Evolutionary conservation across 2,797 vertebrate genomes (phyloP).

Genomic region (Natrix natrix): DNA sequence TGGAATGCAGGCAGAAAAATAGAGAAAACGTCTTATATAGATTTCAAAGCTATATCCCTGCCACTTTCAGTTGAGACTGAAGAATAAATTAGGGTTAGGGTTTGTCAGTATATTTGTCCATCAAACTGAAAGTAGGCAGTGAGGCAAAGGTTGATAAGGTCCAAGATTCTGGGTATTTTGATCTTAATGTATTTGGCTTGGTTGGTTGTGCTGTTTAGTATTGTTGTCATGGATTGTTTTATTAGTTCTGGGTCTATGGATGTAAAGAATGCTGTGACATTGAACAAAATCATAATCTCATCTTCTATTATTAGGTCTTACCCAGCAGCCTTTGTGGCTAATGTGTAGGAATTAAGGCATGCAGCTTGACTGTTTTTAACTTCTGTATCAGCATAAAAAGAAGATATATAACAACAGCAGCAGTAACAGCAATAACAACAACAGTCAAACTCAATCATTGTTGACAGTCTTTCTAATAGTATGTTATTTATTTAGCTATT

Average conservation of each 20-base stretch:
- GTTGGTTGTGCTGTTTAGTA: neutral
- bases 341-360: neutral
- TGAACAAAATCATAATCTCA: neutral
- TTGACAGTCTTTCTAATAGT: neutral
- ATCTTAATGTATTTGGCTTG: neutral
- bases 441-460: neutral
- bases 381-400: neutral
- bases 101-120: neutral
- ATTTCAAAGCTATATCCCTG: neutral
- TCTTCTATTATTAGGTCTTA: neutral
- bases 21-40: neutral
- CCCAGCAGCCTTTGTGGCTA: neutral
- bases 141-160: neutral
- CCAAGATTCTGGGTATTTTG: neutral
- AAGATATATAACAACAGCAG: neutral
- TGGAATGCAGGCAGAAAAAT: neutral
- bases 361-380: neutral
- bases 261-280: neutral
- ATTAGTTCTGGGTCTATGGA: neutral
- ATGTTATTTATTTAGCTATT: neutral
- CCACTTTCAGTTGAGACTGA: neutral
- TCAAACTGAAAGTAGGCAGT: neutral
- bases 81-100: neutral
- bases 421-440: neutral
- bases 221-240: neutral